Base-by-base conservation (phyloP, 2,797 vertebrate species). In the Leptodactylus fallax region DNA sequence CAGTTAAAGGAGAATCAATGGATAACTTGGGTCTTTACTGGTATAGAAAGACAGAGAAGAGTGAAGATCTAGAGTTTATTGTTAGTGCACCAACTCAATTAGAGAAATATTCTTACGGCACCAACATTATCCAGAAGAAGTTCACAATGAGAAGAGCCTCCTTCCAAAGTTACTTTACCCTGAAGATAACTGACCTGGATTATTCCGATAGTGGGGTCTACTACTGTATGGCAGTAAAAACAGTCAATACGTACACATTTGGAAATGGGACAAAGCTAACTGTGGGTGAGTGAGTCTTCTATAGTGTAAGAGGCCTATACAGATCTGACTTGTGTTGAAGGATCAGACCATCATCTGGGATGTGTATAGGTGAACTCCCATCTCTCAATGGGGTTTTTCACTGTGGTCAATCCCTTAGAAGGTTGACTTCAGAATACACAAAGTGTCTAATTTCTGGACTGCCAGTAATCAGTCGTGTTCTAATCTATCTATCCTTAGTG, bases 131-230 rank as follows among this genome's bases (percentile, higher is more conserved):
- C 0, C 0, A 45, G n/a, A 17, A 0, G 0, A 91, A 55, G 3
- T 93, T 93, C 85, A 91, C 49, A 49, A 6, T 91, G 0, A 79
- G 0, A 17, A 90, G 4, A 13, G 53, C 63, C 1, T 10, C 0
- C 0, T 1, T 0, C 0, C 84, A 23, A 17, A 25, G 27, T 0
- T 3, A 6, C 0, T 95, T 92, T 76, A 6, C 0, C 9, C 90
- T 96, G 8, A 92, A 89, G 11, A 92, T 96, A 88, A 21, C 0
- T 0, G 19, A 7, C 0, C 65, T 95, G 81, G 88, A 63, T 0
- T 0, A 56, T 17, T 10, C 89, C 0, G 95, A 96, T 25, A 13
- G 87, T 0, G 96, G 94, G 23, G 10, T 91, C 55, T 96, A 96
- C 89, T 95, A 82, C 61, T 89, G 88, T 10, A 89, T 89, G 88